Evolutionary conservation across 2,888 invertebrate genomes (phyloP).

Genomic region (Candidula unifasciata): DNA sequence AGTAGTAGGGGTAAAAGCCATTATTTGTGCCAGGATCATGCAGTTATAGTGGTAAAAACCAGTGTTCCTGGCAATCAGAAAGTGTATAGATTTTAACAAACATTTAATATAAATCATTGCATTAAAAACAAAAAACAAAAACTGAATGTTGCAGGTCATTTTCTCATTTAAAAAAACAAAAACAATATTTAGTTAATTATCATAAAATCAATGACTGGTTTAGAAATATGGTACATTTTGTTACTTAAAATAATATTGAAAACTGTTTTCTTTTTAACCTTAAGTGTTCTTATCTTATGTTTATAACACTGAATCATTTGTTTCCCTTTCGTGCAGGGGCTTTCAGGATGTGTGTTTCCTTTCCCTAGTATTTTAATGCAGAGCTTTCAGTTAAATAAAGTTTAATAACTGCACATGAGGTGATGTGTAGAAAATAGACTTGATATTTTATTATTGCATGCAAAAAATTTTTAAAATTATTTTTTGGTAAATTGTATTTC

Average conservation of each 20-base stretch:
- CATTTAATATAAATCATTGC: too few species aligned
- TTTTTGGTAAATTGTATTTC: slow-evolving; percentile 60
- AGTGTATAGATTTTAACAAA: too few species aligned
- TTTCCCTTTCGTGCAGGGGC: slow-evolving; percentile 44
- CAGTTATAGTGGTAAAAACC: too few species aligned
- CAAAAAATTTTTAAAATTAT: slow-evolving; percentile 58
- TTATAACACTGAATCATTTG: slow-evolving; percentile 30
- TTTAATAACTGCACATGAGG: slow-evolving; percentile 53
- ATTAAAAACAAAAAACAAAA: background rate
- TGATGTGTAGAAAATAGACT: slow-evolving; percentile 63
- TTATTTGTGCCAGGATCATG: too few species aligned
- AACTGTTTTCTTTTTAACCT: slow-evolving; percentile 16
- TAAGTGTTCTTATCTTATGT: slow-evolving; percentile 44
- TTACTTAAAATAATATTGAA: background rate
- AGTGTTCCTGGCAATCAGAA: too few species aligned
- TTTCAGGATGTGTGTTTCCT: slow-evolving; percentile 26
- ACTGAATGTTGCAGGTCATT: background rate
- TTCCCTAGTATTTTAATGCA: slow-evolving; percentile 32
- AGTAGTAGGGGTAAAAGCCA: too few species aligned
- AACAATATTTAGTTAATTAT: background rate
- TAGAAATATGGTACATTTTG: background rate
- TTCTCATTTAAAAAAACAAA: background rate
- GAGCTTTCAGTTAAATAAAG: slow-evolving; percentile 32
- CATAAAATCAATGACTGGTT: background rate
- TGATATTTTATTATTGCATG: slow-evolving; percentile 63